These are phyloP conservation scores for Drosophila eugracilis DNA, from an alignment of 1,140 invertebrate genomes.

Conservation along the genomic window DNA sequence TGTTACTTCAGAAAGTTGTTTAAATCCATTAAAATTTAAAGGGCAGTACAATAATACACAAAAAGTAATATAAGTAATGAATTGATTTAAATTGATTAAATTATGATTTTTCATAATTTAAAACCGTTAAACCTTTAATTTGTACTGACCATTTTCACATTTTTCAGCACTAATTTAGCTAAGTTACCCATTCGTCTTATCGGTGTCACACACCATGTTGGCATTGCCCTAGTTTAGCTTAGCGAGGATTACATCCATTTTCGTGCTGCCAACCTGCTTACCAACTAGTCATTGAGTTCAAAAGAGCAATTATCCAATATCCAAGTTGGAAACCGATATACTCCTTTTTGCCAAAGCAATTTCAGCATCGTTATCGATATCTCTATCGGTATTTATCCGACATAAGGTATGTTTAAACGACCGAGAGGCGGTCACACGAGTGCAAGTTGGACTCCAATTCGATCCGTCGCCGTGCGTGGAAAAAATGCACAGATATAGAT, in stretches of 20 bases:
- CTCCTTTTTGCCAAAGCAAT: too few species aligned
- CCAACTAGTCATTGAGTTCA: too few species aligned
- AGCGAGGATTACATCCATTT: too few species aligned
- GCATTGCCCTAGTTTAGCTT: neutral
- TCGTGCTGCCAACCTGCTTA: neutral
- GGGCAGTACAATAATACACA: too few species aligned
- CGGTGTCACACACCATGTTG: neutral
- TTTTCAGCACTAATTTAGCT: neutral
- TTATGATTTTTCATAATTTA: too few species aligned
- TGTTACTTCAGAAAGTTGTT: too few species aligned
- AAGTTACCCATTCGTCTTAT: neutral
- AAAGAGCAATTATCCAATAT: too few species aligned
- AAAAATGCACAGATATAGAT: constrained; percentile 75
- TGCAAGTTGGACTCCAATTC: constrained; percentile 23
- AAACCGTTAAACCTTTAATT: neutral
- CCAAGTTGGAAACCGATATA: too few species aligned
- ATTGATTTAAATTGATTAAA: too few species aligned
- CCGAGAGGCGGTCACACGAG: neutral
- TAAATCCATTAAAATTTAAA: too few species aligned
- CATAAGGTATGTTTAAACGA: neutral
- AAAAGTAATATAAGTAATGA: too few species aligned
- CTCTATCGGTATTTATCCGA: neutral
- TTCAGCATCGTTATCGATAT: neutral
- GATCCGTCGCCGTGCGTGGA: constrained; percentile 49
- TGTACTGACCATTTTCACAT: neutral